Evolutionary conservation across 2,888 invertebrate species (phyloP), one percentile per base, ranked within the genome.

Genomic region (Hyposoter dolosus): DNA sequence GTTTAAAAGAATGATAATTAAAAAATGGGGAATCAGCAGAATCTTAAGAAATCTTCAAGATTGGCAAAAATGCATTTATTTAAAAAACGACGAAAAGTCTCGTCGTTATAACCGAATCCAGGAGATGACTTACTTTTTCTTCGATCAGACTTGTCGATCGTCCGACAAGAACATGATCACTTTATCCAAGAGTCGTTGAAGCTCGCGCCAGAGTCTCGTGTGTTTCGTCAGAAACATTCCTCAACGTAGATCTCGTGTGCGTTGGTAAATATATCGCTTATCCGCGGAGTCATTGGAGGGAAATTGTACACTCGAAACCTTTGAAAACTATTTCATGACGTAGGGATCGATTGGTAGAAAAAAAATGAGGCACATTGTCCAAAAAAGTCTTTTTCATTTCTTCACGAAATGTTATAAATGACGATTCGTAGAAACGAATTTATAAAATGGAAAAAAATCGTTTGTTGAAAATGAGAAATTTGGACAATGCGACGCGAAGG

Each of bases 171-270:
- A 1, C n/a, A 23, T 65, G 79, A 75, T 71, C 60, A 45, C 66
- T 71, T 68, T 35, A 15, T 79, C 53, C 32, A 4, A 28, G 28
- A 45, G n/a, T 43, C 19, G n/a, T 56, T 3, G 6, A 0, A 12
- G 15, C 23, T 23, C 77, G 69, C 84, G 17, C 77, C 28, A 10
- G 85, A 75, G 78, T 82, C 78, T 82, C 82, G 74, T 60, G 78
- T 85, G 71, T 85, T 85, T 85, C 35, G 7, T 28, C 40, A n/a
- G 19, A 79, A 85, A 85, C 63, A 85, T 82, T 50, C 7, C 40
- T 17, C 19, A 68, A 74, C n/a, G 74, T 75, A 85, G 85, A 85
- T 82, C 82, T 82, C 82, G 69, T 3, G 35, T 15, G 65, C 50
- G 35, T 3, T 15, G 40, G n/a, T n/a, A 56, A 56, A 43, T 50